Base-by-base conservation (phyloP, 2,113 vertebrate species). In the Psilopogon haemacephalus region DNA sequence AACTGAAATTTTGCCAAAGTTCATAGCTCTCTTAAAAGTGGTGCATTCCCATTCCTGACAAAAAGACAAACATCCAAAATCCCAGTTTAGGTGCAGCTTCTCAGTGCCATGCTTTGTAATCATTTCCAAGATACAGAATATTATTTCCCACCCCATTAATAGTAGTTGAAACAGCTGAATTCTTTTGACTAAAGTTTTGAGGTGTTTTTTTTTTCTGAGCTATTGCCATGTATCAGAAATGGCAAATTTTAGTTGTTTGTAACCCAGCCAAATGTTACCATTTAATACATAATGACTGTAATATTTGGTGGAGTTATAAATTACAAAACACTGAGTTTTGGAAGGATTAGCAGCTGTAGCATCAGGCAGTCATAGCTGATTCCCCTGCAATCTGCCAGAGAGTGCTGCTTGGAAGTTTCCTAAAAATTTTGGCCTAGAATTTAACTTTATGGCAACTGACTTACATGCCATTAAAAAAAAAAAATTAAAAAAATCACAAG, bases 401-500 rank as follows among this genome's bases (percentile, higher is more conserved):
- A 70, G 13, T 18, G 12, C 24, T 75, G 27, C 37, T 48, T 83
- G 69, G 24, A 93, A 87, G 52, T 73, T 91, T 88, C 60, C 42
- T 84, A 33, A 35, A 75, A 74, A 94, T 91, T 93, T 87, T 93
- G 85, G 56, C 40, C 79, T 33, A 20, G 52, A 86, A 79, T 91
- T 92, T 94, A 80, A 75, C 62, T 84, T 84, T 70, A 78, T 56
- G 38, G 17, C 38, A 72, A 62, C 60, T 71, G 78, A 91, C 28
- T 92, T 93, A 64, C 0, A 0, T 80, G 85, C 77, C 88, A 68
- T 81, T n/a, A n/a, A n/a, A n/a, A n/a, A n/a, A n/a, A n/a, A n/a
- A n/a, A n/a, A n/a, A n/a, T n/a, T n/a, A n/a, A 92, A 94, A 90
- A 81, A 84, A 81, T 94, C 54, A 86, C 81, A 94, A 86, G 89